Conservation (phyloP, 2,113 vertebrate species). For the Ivindomyrus marchei region DNA sequence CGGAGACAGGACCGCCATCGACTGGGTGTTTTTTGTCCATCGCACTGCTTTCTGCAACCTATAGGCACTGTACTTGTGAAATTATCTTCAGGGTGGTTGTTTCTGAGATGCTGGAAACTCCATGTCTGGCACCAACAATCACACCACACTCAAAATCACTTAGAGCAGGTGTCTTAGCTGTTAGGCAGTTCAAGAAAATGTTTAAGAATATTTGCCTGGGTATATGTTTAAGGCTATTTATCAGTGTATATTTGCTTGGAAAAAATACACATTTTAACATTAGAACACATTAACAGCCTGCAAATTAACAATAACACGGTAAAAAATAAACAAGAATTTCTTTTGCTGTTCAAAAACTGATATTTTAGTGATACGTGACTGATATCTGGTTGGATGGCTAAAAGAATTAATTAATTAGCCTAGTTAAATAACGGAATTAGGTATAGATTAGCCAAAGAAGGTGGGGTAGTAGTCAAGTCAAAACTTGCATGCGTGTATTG, state of each 20-base stretch:
- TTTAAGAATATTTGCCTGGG: neutral
- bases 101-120: neutral
- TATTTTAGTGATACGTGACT: neutral
- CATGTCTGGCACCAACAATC: neutral
- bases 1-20: neutral
- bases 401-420: neutral
- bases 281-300: neutral
- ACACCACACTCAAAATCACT: neutral
- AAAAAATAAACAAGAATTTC: neutral
- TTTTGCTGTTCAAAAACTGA: neutral
- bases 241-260: neutral
- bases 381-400: neutral
- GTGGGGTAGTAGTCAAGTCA: neutral
- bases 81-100: neutral
- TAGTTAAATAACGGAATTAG: neutral
- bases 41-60: neutral
- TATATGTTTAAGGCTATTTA: neutral
- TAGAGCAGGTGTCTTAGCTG: neutral
- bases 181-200: neutral
- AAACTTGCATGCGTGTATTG: neutral
- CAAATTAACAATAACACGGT: neutral
- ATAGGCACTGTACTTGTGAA: neutral
- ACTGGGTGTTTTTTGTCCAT: neutral
- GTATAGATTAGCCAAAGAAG: neutral
- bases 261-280: neutral